Conservation (phyloP, 2,888 invertebrate genomes). For the Ichneumoninae sp. region DNA sequence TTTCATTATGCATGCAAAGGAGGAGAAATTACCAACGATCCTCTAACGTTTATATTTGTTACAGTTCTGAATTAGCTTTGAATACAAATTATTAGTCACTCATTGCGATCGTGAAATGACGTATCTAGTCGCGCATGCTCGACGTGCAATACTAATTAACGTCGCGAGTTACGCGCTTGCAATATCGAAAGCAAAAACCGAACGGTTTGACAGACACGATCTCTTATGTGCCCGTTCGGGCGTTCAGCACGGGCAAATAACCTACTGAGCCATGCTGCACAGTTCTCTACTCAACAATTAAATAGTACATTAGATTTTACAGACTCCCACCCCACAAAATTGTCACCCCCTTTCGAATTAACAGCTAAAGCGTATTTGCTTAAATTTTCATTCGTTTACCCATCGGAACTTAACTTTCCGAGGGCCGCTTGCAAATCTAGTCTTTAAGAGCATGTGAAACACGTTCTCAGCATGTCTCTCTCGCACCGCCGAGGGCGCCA, state of each 20-base stretch:
- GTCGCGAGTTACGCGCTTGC: constrained; percentile 1
- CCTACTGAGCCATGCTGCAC: background rate
- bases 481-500: too few relatives aligned
- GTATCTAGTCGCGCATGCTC: constrained; percentile 56
- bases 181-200: constrained; percentile 32
- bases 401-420: background rate
- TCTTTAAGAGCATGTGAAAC: background rate
- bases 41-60: constrained; percentile 39
- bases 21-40: constrained; percentile 1
- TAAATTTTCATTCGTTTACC: background rate
- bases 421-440: background rate
- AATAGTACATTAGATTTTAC: background rate
- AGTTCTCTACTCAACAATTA: constrained; percentile 24
- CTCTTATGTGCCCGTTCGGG: constrained; percentile 31
- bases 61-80: constrained; percentile 19
- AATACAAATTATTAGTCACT: background rate
- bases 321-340: background rate
- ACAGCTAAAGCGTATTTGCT: background rate
- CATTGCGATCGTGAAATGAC: constrained; percentile 6
- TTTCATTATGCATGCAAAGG: background rate
- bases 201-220: constrained; percentile 41
- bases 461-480: too few relatives aligned
- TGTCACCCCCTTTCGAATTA: constrained; percentile 3
- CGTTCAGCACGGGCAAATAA: constrained; percentile 18
- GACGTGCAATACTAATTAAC: constrained; percentile 45